phyloP scores from a whole-genome alignment of 2,888 invertebrate genomes.

The Rhagophthalmus giganteus region DNA sequence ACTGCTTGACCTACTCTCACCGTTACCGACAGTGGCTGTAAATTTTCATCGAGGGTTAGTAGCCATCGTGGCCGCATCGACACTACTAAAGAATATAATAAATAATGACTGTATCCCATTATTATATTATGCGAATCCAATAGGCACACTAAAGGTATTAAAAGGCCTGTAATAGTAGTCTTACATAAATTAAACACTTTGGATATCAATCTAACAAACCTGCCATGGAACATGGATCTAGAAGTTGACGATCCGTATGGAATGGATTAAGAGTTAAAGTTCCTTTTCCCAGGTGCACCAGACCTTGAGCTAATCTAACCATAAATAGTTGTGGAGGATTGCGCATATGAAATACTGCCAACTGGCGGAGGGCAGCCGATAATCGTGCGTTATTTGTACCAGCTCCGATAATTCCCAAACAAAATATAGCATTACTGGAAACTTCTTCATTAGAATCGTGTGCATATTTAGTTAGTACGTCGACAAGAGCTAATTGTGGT shows the following conservation, averaged over 20 bases:
- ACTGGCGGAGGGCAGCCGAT: slow-evolving; percentile 94
- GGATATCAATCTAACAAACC: slow-evolving; percentile 59
- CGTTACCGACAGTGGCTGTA: slow-evolving; percentile 87
- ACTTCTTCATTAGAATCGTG: slow-evolving; percentile 98
- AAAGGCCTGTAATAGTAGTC: slow-evolving; percentile 57
- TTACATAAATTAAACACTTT: slow-evolving; percentile 39
- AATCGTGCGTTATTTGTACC: slow-evolving; percentile 86
- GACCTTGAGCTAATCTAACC: slow-evolving; percentile 94
- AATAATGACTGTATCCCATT: slow-evolving; percentile 90
- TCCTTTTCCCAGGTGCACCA: slow-evolving; percentile 97
- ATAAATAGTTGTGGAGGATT: slow-evolving; percentile 95
- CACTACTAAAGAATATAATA: slow-evolving; percentile 89
- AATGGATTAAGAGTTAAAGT: slow-evolving; percentile 94
- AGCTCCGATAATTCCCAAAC: slow-evolving; percentile 93
- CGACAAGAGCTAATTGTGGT: slow-evolving; percentile 90
- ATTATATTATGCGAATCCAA: slow-evolving; percentile 57
- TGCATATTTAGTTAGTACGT: slow-evolving; percentile 97
- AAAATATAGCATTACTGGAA: slow-evolving; percentile 96
- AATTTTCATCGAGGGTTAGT: slow-evolving; percentile 91
- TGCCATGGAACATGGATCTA: slow-evolving; percentile 93
- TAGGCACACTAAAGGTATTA: slow-evolving; percentile 46
- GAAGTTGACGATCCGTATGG: slow-evolving; percentile 91
- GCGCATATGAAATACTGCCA: slow-evolving; percentile 96
- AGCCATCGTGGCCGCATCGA: slow-evolving; percentile 99
- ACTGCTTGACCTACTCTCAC: slow-evolving; percentile 94